phyloP scores from a whole-genome alignment of 2,113 vertebrate species.

The Calidris pugnax region DNA sequence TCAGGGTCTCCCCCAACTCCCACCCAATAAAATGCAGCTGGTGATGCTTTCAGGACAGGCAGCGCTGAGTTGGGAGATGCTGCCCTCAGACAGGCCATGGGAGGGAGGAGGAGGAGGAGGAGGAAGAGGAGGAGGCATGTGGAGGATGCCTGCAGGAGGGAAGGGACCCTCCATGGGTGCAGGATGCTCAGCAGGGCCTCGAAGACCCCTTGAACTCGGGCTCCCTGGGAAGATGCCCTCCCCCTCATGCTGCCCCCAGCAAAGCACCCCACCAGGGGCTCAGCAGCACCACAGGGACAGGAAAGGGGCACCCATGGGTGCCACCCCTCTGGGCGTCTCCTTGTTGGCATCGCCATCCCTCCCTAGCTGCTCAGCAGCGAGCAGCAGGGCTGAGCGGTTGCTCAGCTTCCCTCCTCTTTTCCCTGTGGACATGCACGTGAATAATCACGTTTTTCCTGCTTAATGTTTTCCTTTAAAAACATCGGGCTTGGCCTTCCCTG shows the following conservation, averaged over 20 bases:
- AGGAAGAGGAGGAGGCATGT: not conserved
- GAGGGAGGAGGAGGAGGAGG: not conserved
- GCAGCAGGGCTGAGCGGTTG: not conserved
- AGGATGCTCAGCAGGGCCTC: not conserved
- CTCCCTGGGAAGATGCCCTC: not conserved
- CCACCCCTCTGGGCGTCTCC: not conserved
- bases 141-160: not conserved
- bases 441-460: conserved; percentile 47
- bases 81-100: not conserved
- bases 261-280: not conserved
- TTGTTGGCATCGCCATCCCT: not conserved
- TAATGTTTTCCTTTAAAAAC: conserved; percentile 54
- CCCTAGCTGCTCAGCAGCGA: not conserved
- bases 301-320: not conserved
- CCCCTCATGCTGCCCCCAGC: not conserved
- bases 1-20: accelerated
- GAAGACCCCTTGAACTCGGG: not conserved
- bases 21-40: not conserved
- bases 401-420: not conserved
- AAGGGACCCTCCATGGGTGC: not conserved
- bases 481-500: not conserved
- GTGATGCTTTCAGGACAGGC: not conserved
- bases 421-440: conserved; percentile 1
- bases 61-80: not conserved
- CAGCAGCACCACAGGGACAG: not conserved